phyloP scores from a whole-genome alignment of 1,140 invertebrate species.

The Drosophila nigromelanica region DNA sequence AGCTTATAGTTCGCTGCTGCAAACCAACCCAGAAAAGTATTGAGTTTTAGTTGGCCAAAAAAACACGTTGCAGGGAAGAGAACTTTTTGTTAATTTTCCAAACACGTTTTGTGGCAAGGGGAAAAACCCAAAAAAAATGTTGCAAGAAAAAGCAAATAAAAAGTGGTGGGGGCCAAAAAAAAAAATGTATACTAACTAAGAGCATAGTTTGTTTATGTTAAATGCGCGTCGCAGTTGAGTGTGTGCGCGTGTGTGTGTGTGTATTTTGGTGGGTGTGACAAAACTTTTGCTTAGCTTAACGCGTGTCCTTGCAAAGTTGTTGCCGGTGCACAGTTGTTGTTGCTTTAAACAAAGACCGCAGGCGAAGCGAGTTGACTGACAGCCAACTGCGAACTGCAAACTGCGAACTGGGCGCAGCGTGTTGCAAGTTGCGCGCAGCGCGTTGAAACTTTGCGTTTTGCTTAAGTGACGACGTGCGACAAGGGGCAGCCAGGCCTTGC shows the following conservation, averaged over 20 bases:
- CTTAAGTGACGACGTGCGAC: conserved; percentile 80
- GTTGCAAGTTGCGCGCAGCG: conserved; percentile 17
- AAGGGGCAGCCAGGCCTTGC: conserved; percentile 51
- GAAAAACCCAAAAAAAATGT: conserved; percentile 22
- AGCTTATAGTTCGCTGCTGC: not conserved
- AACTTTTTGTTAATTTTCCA: conserved; percentile 60
- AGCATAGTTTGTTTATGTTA: conserved; percentile 77
- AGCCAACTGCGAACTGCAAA: conserved; percentile 22
- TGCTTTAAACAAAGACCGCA: conserved; percentile 67
- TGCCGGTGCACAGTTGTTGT: conserved; percentile 16
- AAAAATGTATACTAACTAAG: conserved; percentile 45
- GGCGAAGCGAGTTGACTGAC: conserved; percentile 38
- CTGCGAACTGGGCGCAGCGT: not conserved
- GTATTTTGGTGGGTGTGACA: conserved; percentile 51
- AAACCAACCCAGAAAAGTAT: not conserved
- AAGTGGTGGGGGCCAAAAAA: conserved; percentile 55
- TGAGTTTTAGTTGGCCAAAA: conserved; percentile 8
- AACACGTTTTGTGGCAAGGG: conserved; percentile 55
- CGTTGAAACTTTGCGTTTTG: conserved; percentile 74
- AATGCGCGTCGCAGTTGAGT: conserved; percentile 47
- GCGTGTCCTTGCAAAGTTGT: conserved; percentile 63
- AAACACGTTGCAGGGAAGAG: not conserved
- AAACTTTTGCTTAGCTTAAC: conserved; percentile 75
- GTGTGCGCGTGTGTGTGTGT: conserved; percentile 15
- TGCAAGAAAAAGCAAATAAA: conserved; percentile 56